phyloP scores from a whole-genome alignment of 2,113 vertebrate species.

The Odontophorus gujanensis region DNA sequence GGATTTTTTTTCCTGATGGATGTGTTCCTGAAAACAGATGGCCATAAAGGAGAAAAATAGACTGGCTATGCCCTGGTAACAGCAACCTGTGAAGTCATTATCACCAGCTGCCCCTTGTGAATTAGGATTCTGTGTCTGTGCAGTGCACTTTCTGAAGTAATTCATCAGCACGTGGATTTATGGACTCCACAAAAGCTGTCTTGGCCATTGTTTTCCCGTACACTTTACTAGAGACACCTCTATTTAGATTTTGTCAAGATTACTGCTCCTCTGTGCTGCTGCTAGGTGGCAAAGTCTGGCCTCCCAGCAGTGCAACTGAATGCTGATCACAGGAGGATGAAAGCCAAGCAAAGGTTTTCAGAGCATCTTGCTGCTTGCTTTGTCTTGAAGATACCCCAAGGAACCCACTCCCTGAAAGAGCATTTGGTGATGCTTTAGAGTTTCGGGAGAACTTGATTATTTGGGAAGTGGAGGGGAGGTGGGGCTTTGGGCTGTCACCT shows the following conservation, averaged over 20 bases:
- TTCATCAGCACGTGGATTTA: slow-evolving; percentile 54
- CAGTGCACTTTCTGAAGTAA: neutral
- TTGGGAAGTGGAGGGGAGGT: neutral
- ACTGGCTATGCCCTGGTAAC: neutral
- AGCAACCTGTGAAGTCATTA: slow-evolving; percentile 56
- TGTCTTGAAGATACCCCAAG: neutral
- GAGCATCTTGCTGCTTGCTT: neutral
- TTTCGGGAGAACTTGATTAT: neutral
- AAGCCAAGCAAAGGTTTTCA: neutral
- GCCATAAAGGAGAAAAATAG: slow-evolving; percentile 59
- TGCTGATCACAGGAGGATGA: neutral
- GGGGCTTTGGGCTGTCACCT: neutral
- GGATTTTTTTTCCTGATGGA: slow-evolving; percentile 31
- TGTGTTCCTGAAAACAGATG: slow-evolving; percentile 12
- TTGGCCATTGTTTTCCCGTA: slow-evolving; percentile 20
- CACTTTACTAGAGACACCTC: slow-evolving; percentile 42
- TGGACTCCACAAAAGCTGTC: slow-evolving; percentile 4
- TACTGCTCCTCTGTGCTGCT: neutral
- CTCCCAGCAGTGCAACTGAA: neutral
- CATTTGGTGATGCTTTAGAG: neutral
- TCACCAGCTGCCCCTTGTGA: neutral
- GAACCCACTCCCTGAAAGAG: neutral
- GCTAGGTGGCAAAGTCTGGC: neutral
- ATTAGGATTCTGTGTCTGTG: slow-evolving; percentile 21
- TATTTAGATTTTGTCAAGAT: slow-evolving; percentile 55